A percentile compares a stretch with the other conserved stretches of the same genome.
Conservation (phyloP, 2,113 vertebrate species). For the Cavia porcellus region DNA sequence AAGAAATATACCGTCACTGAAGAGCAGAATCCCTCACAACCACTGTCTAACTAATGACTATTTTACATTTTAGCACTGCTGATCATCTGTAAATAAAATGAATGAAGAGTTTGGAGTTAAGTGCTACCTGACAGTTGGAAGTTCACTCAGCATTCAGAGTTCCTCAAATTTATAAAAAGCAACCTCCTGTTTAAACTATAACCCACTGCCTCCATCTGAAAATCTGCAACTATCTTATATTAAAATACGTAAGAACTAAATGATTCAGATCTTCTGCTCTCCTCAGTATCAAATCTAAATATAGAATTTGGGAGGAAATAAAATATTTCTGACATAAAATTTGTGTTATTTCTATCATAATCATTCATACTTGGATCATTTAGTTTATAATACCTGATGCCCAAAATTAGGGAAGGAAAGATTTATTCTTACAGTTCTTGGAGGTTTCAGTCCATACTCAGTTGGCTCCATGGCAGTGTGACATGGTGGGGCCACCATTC, state of each 20-base stretch:
- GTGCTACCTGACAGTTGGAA: background rate
- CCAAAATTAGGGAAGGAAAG: too few relatives aligned
- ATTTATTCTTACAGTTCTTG: too few relatives aligned
- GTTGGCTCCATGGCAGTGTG: too few relatives aligned
- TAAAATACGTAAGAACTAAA: background rate
- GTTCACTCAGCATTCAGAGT: background rate
- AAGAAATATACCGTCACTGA: background rate
- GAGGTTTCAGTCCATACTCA: too few relatives aligned
- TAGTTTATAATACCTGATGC: background rate
- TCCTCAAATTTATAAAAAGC: background rate
- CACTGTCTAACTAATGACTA: background rate
- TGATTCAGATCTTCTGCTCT: background rate
- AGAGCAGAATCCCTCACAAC: background rate
- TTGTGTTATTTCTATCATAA: background rate
- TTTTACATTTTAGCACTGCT: background rate
- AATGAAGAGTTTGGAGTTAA: background rate
- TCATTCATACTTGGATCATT: background rate
- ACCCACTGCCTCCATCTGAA: background rate
- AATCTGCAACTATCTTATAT: background rate
- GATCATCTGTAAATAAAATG: background rate
- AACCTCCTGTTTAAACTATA: background rate
- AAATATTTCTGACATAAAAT: background rate
- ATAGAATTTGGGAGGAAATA: constrained; percentile 32
- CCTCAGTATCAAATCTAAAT: background rate
- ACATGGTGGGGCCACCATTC: too few relatives aligned